A percentile compares a stretch with the other conserved stretches of the same genome.
phyloP scores from a whole-genome alignment of 1,140 invertebrate species.

The Oppia nitens region DNA sequence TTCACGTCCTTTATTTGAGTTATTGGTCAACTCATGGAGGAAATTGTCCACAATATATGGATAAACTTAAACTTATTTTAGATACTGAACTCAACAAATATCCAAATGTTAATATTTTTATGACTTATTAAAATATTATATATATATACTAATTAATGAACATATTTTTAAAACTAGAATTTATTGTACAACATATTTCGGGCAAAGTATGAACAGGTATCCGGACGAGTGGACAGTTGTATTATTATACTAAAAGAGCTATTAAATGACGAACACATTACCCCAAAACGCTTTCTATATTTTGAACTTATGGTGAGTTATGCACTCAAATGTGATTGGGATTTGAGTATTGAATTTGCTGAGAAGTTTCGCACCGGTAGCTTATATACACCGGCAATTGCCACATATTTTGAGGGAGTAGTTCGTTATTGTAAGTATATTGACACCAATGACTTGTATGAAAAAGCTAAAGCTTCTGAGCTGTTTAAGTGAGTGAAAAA shows the following conservation, averaged over 20 bases:
- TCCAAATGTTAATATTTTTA: neutral
- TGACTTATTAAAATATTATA: neutral
- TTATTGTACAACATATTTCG: neutral
- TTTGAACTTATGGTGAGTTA: constrained; percentile 9
- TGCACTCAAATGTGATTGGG: constrained; percentile 9
- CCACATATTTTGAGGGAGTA: constrained; percentile 3
- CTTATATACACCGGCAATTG: constrained; percentile 7
- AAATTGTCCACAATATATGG: neutral
- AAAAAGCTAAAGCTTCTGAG: neutral
- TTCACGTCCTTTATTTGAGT: neutral
- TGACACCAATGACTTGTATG: neutral
- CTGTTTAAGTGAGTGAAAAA: constrained; percentile 3
- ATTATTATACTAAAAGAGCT: neutral
- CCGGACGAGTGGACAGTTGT: no score
- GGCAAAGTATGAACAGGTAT: neutral
- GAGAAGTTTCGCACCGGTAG: constrained; percentile 2
- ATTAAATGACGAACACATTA: constrained; percentile 3
- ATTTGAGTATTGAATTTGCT: constrained; percentile 9
- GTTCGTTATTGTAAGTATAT: constrained; percentile 6
- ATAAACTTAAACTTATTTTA: neutral
- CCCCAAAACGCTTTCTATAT: constrained; percentile 5
- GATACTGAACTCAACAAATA: neutral
- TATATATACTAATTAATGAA: neutral
- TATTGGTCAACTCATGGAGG: neutral
- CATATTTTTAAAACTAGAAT: neutral